phyloP scores from a whole-genome alignment of 2,888 invertebrate species.

The Steinernema hermaphroditum region DNA sequence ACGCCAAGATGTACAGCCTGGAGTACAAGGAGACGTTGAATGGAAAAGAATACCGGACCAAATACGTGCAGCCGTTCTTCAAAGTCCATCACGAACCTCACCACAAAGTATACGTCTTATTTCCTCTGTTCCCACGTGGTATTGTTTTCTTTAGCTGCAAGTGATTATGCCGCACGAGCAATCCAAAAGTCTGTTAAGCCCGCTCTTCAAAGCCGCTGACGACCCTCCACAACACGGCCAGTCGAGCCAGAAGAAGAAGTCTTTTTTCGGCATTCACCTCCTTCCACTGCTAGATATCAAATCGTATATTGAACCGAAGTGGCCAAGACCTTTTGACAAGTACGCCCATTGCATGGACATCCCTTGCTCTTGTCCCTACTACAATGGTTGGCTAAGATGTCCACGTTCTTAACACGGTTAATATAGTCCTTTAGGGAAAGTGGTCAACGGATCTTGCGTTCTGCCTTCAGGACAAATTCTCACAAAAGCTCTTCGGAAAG shows the following conservation, averaged over 20 bases:
- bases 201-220: slow-evolving; percentile 17
- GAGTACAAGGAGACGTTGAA: slow-evolving; percentile 13
- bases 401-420: background rate
- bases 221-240: slow-evolving; percentile 5
- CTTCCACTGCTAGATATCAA: slow-evolving; percentile 18
- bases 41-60: background rate
- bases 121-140: no score
- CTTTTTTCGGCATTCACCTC: slow-evolving; percentile 14
- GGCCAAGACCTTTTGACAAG: slow-evolving; percentile 39
- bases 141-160: no score
- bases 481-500: slow-evolving; percentile 48
- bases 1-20: background rate
- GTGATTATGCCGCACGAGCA: background rate
- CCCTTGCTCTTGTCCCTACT: slow-evolving; percentile 54
- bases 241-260: background rate
- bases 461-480: slow-evolving; percentile 48
- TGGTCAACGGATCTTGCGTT: slow-evolving; percentile 34
- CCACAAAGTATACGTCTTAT: background rate
- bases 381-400: background rate
- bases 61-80: slow-evolving; percentile 21
- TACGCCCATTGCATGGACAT: slow-evolving; percentile 54
- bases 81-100: slow-evolving; percentile 6
- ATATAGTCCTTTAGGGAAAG: slow-evolving; percentile 35
- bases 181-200: background rate
- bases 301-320: slow-evolving; percentile 22